Evolutionary conservation across 2,113 vertebrate genomes (phyloP).

Genomic region (Pachypanchax playfairii): DNA sequence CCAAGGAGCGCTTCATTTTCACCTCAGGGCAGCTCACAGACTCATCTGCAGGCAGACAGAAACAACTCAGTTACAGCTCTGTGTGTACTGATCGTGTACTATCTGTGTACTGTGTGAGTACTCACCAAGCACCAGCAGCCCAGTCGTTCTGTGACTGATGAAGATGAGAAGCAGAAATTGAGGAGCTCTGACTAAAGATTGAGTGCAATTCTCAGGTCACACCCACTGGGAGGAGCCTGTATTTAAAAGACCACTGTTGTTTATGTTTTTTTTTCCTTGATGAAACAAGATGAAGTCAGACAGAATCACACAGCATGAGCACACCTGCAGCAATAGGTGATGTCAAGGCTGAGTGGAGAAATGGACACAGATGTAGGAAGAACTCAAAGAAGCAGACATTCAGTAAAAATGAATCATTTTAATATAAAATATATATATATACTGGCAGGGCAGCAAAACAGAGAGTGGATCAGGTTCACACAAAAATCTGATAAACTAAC

Average conservation of each 20-base stretch:
- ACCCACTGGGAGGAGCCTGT: slow-evolving; percentile 29
- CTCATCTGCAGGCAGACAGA: slow-evolving; percentile 1
- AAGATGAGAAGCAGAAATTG: background rate
- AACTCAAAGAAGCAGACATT: no score
- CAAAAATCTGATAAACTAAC: no score
- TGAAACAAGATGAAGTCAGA: background rate
- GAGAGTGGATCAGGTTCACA: no score
- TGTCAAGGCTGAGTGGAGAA: no score
- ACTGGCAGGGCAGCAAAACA: no score
- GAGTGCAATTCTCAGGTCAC: background rate
- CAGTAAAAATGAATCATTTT: no score
- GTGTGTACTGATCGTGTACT: background rate
- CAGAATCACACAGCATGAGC: background rate
- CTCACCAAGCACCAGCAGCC: slow-evolving; percentile 42
- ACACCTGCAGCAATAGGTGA: background rate
- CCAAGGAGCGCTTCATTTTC: slow-evolving; percentile 62
- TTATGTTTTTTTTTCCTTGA: background rate
- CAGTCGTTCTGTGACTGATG: background rate
- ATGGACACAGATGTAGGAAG: no score
- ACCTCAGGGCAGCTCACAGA: slow-evolving; percentile 24
- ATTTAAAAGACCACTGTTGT: background rate
- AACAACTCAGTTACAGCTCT: background rate
- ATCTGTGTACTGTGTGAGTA: background rate
- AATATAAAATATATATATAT: no score
- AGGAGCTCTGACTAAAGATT: background rate